A percentile compares a stretch with the other conserved stretches of the same genome.
Conservation (phyloP, 2,797 vertebrate species). For the Acrossocheilus wenchowensis region DNA sequence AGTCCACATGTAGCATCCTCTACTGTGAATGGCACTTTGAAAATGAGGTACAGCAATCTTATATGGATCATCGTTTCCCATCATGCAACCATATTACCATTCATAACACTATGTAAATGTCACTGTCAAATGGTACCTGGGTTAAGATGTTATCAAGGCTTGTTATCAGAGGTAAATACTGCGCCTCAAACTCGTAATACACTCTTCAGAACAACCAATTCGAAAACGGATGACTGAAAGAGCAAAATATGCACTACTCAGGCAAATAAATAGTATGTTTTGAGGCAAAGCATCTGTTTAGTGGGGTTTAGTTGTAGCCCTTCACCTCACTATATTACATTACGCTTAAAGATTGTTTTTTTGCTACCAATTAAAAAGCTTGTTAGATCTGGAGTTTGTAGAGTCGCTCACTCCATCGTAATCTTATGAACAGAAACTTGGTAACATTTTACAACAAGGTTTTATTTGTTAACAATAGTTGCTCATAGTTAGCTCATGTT, state of each 20-base stretch:
- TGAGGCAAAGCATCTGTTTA: constrained; percentile 32
- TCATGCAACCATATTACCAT: constrained; percentile 27
- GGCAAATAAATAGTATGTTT: constrained; percentile 44
- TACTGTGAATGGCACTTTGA: constrained; percentile 61
- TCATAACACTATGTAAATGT: constrained; percentile 36
- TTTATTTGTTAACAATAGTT: background rate
- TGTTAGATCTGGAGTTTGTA: constrained; percentile 9
- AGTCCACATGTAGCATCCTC: constrained; percentile 52
- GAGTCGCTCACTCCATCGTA: constrained; percentile 29
- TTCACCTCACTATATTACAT: constrained; percentile 1
- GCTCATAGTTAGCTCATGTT: background rate
- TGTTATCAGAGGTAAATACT: constrained; percentile 34
- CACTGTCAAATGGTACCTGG: constrained; percentile 42
- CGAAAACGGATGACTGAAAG: constrained; percentile 33
- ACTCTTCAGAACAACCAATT: constrained; percentile 27
- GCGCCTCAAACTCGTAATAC: constrained; percentile 20
- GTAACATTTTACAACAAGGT: constrained; percentile 9
- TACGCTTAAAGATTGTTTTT: background rate
- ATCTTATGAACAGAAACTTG: background rate
- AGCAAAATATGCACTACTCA: constrained; percentile 13
- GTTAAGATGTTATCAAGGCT: constrained; percentile 39
- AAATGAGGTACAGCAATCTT: constrained; percentile 51
- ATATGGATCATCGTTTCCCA: constrained; percentile 38
- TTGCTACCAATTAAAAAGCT: constrained; percentile 3
- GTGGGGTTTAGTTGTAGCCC: constrained; percentile 34